phyloP scores from a whole-genome alignment of 2,888 invertebrate species.

The Andrena chrysosceles region DNA sequence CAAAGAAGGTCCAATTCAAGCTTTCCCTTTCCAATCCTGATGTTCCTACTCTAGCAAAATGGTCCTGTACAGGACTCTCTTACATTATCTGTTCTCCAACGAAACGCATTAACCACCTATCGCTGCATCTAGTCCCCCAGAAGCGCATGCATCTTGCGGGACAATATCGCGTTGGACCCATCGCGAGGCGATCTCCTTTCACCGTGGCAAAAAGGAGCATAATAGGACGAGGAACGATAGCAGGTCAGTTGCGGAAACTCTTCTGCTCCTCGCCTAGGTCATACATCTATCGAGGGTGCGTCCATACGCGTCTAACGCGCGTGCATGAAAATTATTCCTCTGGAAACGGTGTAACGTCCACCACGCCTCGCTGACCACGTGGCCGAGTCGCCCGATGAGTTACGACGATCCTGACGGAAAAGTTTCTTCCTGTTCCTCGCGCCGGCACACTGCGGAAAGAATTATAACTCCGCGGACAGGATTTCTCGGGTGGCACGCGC shows the following conservation, averaged over 20 bases:
- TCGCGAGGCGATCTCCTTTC: slow-evolving; percentile 62
- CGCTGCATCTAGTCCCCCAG: slow-evolving; percentile 15
- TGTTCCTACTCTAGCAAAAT: too few species aligned
- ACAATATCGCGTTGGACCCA: slow-evolving; percentile 53
- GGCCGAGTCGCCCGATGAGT: slow-evolving; percentile 57
- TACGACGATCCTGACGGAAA: slow-evolving; percentile 43
- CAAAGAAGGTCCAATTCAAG: too few species aligned
- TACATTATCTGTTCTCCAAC: not conserved
- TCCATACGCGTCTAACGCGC: slow-evolving; percentile 36
- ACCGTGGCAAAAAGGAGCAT: slow-evolving; percentile 60
- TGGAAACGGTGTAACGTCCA: slow-evolving; percentile 51
- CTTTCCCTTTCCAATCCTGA: too few species aligned
- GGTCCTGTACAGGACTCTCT: too few species aligned
- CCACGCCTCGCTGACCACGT: slow-evolving; percentile 65
- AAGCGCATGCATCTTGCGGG: slow-evolving; percentile 40
- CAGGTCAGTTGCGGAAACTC: slow-evolving; percentile 67
- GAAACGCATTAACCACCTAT: not conserved
- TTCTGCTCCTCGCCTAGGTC: slow-evolving; percentile 21
- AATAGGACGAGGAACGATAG: slow-evolving; percentile 70
- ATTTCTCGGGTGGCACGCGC: slow-evolving; percentile 47
- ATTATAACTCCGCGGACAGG: slow-evolving; percentile 37
- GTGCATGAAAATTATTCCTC: slow-evolving; percentile 56
- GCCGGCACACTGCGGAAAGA: slow-evolving; percentile 12
- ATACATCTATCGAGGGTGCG: slow-evolving; percentile 61
- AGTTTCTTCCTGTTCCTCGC: slow-evolving; percentile 21